phyloP scores from a whole-genome alignment of 1,140 invertebrate species.

The Teleopsis dalmanni region DNA sequence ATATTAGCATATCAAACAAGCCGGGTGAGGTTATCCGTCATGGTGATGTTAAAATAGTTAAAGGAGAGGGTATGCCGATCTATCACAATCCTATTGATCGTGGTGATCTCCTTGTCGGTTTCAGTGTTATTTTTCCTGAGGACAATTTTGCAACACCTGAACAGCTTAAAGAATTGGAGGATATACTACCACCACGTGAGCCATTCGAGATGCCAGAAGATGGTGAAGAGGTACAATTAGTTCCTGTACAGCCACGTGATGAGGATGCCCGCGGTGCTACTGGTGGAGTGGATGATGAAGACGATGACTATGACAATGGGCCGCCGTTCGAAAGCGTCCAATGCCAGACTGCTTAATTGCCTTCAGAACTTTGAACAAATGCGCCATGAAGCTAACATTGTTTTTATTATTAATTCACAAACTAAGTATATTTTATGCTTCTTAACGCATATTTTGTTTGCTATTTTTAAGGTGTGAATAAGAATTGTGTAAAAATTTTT shows the following conservation, averaged over 20 bases:
- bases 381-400: too few relatives aligned
- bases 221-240: slow-evolving; percentile 75
- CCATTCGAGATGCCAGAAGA: slow-evolving; percentile 62
- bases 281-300: slow-evolving; percentile 19
- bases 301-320: slow-evolving; percentile 28
- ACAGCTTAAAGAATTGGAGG: slow-evolving; percentile 62
- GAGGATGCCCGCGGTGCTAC: slow-evolving; percentile 53
- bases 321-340: slow-evolving; percentile 35
- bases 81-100: slow-evolving; percentile 74
- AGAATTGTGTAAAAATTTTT: too few relatives aligned
- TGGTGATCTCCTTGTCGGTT: slow-evolving; percentile 82
- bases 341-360: slow-evolving; percentile 38
- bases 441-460: too few relatives aligned
- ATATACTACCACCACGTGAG: slow-evolving; percentile 59
- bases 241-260: slow-evolving; percentile 60
- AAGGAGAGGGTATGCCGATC: slow-evolving; percentile 84
- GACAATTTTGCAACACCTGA: slow-evolving; percentile 67
- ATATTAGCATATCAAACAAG: slow-evolving; percentile 62
- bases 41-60: slow-evolving; percentile 71
- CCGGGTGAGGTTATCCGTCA: slow-evolving; percentile 70
- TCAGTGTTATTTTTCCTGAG: slow-evolving; percentile 76
- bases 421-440: too few relatives aligned
- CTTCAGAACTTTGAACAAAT: too few relatives aligned
- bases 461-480: too few relatives aligned
- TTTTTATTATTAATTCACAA: too few relatives aligned